Conservation (phyloP, 2,888 invertebrate genomes). For the Erebia epiphron region DNA sequence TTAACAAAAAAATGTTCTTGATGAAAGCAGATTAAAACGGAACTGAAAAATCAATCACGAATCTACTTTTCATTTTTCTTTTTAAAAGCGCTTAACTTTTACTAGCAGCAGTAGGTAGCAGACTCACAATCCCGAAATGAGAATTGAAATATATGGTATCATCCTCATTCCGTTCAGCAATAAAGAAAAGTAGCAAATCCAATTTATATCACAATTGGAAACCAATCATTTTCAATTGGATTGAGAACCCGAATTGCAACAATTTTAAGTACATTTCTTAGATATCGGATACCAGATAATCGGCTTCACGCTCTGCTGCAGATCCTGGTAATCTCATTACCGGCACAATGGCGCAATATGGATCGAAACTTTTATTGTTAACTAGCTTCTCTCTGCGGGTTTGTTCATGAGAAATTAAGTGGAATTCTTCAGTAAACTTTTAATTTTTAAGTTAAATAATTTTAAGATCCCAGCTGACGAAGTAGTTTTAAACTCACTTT, state of each 20-base stretch:
- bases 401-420: background rate
- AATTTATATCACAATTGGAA: constrained; percentile 9
- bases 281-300: constrained; percentile 17
- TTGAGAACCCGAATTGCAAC: constrained; percentile 6
- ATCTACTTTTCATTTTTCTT: background rate
- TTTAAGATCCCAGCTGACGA: background rate
- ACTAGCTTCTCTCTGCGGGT: constrained; percentile 10
- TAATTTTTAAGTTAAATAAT: background rate
- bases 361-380: constrained; percentile 29
- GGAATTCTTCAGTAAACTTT: background rate
- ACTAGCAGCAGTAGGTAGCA: too few species aligned
- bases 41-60: background rate
- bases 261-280: constrained; percentile 18
- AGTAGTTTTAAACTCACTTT: background rate
- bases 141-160: background rate
- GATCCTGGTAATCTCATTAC: constrained; percentile 18
- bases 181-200: constrained; percentile 6
- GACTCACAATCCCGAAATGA: background rate
- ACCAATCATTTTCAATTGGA: constrained; percentile 18
- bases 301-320: constrained; percentile 17
- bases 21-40: background rate
- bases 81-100: background rate
- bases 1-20: background rate
- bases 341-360: constrained; percentile 13
- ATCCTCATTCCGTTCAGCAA: background rate